Conservation (phyloP, 2,797 vertebrate genomes). For the Chelonia mydas region DNA sequence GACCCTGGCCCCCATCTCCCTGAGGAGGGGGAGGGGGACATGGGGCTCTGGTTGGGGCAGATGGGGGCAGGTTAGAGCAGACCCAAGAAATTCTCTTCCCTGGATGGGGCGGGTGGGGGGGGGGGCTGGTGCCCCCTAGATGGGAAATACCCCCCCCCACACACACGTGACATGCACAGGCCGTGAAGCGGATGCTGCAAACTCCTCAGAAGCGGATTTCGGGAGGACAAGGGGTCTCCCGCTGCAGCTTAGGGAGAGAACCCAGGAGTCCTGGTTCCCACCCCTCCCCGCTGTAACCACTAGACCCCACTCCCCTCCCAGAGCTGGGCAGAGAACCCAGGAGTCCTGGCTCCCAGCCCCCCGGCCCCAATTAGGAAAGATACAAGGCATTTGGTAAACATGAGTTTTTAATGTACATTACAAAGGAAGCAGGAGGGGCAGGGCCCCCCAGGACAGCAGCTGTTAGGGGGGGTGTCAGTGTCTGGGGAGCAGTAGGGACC, state of each 20-base stretch:
- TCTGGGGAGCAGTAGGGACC: too few relatives aligned
- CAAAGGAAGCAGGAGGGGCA: background rate
- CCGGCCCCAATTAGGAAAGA: background rate
- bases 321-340: background rate
- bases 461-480: background rate
- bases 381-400: background rate
- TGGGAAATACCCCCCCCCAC: background rate
- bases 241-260: too few relatives aligned
- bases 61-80: too few relatives aligned
- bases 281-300: background rate
- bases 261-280: too few relatives aligned
- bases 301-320: background rate
- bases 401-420: constrained; percentile 15
- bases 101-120: too few relatives aligned
- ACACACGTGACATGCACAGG: too few relatives aligned
- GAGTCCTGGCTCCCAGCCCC: background rate
- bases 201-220: too few relatives aligned
- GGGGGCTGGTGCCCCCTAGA: background rate
- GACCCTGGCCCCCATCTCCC: too few relatives aligned
- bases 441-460: background rate
- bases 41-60: background rate
- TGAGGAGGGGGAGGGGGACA: too few relatives aligned
- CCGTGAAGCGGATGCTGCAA: too few relatives aligned
- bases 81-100: too few relatives aligned
- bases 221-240: too few relatives aligned